Evolutionary conservation across 2,888 invertebrate genomes (phyloP).

Genomic region (Polyommatus icarus): DNA sequence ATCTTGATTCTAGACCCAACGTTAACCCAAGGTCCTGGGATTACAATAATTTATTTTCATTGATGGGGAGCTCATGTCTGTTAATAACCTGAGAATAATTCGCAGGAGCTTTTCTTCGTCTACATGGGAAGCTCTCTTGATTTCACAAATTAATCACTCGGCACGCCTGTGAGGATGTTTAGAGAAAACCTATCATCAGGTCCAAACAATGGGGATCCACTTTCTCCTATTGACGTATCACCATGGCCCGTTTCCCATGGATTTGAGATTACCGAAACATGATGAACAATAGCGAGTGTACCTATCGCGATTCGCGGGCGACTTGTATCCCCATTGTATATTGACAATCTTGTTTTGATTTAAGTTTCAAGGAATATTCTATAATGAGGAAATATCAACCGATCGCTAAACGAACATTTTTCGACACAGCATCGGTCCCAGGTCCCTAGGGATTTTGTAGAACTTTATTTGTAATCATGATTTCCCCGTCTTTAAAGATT

Average conservation of each 20-base stretch:
- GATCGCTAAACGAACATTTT: no score
- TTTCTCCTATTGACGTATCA: constrained; percentile 28
- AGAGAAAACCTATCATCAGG: constrained; percentile 16
- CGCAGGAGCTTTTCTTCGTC: background rate
- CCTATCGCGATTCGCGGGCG: no score
- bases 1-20: no score
- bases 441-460: no score
- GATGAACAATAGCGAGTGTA: background rate
- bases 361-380: no score
- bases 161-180: background rate
- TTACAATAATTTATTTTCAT: no score
- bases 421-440: no score
- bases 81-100: background rate
- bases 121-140: background rate
- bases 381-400: no score
- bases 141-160: background rate
- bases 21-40: no score
- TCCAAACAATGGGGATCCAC: constrained; percentile 16
- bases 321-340: background rate
- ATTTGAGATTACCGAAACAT: constrained; percentile 15
- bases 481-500: no score
- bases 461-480: no score
- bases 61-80: background rate
- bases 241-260: constrained; percentile 15
- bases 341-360: no score